Conservation (phyloP, 2,113 vertebrate species). For the Drymodes brunneopygia region DNA sequence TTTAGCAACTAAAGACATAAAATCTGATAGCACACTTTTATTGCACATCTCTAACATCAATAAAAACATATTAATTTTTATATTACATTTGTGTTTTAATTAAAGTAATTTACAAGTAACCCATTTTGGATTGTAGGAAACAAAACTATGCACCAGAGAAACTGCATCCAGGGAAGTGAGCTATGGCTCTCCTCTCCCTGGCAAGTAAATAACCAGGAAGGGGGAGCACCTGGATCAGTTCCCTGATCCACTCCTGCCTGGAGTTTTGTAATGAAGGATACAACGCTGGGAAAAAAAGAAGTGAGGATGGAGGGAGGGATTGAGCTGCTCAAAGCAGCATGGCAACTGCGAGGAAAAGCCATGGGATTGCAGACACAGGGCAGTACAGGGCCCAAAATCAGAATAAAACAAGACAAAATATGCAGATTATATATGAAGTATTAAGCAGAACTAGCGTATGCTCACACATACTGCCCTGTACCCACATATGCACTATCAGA, state of each 20-base stretch:
- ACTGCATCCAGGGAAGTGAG: not conserved
- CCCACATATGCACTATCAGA: not conserved
- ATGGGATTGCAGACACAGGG: not conserved
- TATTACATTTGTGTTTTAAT: not conserved
- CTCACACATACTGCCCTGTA: not conserved
- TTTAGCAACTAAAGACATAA: not conserved
- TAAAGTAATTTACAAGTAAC: not conserved
- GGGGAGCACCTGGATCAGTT: not conserved
- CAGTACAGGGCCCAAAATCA: not conserved
- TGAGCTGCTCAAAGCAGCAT: not conserved
- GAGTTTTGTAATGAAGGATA: not conserved
- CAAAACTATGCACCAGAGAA: not conserved
- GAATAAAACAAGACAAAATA: not conserved
- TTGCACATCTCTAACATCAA: not conserved
- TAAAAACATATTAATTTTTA: not conserved
- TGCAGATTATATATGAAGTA: not conserved
- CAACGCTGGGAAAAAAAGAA: not conserved
- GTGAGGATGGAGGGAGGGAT: accelerated
- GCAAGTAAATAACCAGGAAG: not conserved
- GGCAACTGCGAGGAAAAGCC: not conserved
- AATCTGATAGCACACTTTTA: not conserved
- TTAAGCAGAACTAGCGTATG: not conserved
- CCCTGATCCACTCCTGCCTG: not conserved
- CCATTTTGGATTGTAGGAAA: not conserved
- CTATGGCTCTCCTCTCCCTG: not conserved